Evolutionary conservation across 2,888 invertebrate genomes (phyloP), one percentile per base, ranked within the genome.

Genomic region (Rhagonycha fulva): DNA sequence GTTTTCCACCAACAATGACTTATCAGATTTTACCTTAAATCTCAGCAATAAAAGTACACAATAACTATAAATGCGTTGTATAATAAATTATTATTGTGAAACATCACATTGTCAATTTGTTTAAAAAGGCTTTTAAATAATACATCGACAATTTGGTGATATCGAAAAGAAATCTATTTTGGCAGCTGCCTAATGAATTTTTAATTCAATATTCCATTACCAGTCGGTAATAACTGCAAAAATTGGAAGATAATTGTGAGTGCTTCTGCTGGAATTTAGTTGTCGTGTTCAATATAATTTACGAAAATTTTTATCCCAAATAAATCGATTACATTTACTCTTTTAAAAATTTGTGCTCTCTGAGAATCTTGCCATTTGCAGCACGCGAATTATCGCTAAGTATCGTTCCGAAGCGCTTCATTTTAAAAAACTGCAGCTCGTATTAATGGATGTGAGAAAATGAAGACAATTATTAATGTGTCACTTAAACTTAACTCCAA

Each of bases 211-310:
- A 47, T 47, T 47, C 47, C 47, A 47, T 47, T 47, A 47, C 47
- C 47, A 47, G 47, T 47, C 47, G 47, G 47, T 47, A 47, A 47
- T 47, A 47, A 47, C 47, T 47, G 47, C 47, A 66, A 68, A 67
- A 74, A 70, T 47, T 71, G 74, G 32, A 74, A 66, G 67, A 74
- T 74, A 74, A 74, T 74, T 74, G 70, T 74, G 61, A 74, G 66
- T 70, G 67, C 70, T 32, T 47, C 69, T 69, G 32, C 14, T 62
- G 74, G 70, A 71, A 71, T 74, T 69, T 47, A 69, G 74, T 70
- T 66, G 74, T 74, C 74, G 62, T 60, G 68, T 72, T 68, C 72
- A 30, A 71, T 71, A 71, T 47, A 47, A 47, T 47, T 47, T 47
- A 47, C 7, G 47, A 47, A 47, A 47, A 47, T 47, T 47, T 47